Evolutionary conservation across 1,140 invertebrate genomes (phyloP).

Genomic region (Drosophila ohnishii): DNA sequence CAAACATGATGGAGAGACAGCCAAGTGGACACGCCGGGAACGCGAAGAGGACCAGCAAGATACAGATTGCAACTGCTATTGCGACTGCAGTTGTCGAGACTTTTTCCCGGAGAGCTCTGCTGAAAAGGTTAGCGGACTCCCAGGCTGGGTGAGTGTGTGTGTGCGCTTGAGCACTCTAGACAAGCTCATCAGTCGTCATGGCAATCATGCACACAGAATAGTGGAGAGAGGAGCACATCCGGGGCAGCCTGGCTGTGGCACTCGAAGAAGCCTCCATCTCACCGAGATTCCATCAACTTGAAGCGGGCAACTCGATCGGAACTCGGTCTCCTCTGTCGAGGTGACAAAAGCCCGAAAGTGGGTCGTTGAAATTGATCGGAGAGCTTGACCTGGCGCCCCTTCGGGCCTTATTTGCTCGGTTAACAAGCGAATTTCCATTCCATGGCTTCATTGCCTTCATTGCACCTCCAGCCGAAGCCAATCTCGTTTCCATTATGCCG

Average conservation of each 20-base stretch:
- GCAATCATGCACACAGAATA: constrained; percentile 36
- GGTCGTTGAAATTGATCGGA: constrained; percentile 29
- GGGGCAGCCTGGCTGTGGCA: constrained; percentile 39
- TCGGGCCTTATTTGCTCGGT: constrained; percentile 9
- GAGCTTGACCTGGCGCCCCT: neutral
- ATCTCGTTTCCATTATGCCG: constrained; percentile 59
- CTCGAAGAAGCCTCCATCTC: constrained; percentile 54
- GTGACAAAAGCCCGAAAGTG: constrained; percentile 5
- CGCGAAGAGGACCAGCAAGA: constrained; percentile 37
- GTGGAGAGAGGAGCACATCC: constrained; percentile 38
- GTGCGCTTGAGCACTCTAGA: constrained; percentile 51
- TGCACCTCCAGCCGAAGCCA: constrained; percentile 12
- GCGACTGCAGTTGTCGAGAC: constrained; percentile 38
- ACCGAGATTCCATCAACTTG: constrained; percentile 45
- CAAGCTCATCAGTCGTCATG: constrained; percentile 65
- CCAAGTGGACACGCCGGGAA: constrained; percentile 54
- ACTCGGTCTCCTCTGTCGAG: constrained; percentile 3
- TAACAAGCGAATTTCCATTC: constrained; percentile 33
- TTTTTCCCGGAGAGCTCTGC: constrained; percentile 39
- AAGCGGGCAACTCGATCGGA: constrained; percentile 35
- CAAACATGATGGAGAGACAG: constrained; percentile 53
- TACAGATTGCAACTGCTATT: constrained; percentile 32
- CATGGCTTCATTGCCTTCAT: constrained; percentile 20
- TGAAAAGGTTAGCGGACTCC: constrained; percentile 55
- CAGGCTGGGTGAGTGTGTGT: constrained; percentile 1